These are phyloP conservation scores for Tetraneura akinire DNA, from an alignment of 1,140 invertebrate genomes.

Conservation along the genomic window DNA sequence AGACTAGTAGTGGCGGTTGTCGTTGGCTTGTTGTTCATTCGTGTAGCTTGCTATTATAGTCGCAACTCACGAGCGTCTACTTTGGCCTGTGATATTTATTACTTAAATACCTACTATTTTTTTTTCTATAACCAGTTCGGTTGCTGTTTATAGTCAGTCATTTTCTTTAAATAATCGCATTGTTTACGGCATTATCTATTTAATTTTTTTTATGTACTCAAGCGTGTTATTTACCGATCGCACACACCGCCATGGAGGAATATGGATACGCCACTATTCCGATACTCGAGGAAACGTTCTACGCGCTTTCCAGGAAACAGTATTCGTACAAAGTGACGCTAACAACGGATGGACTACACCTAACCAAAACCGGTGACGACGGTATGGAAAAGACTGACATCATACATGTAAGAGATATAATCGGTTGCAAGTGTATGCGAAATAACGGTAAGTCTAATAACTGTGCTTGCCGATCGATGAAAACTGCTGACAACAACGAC, in stretches of 20 bases:
- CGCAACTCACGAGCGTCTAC: no score
- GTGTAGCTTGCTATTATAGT: no score
- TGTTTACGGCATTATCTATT: no score
- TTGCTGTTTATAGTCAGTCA: no score
- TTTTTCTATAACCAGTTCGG: no score
- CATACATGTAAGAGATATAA: constrained; percentile 7
- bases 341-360: neutral
- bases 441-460: neutral
- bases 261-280: neutral
- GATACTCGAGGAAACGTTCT: constrained; percentile 33
- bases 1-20: no score
- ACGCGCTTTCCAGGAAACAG: constrained; percentile 15
- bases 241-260: neutral
- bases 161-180: no score
- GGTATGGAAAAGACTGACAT: neutral
- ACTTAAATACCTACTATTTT: no score
- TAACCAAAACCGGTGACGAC: neutral
- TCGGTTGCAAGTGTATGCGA: constrained; percentile 40
- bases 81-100: no score
- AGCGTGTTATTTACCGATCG: no score
- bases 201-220: no score
- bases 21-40: no score
- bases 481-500: neutral
- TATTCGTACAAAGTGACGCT: constrained; percentile 28
- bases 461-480: neutral